Evolutionary conservation across 2,113 vertebrate genomes (phyloP).

Genomic region (Gymnarchus niloticus): DNA sequence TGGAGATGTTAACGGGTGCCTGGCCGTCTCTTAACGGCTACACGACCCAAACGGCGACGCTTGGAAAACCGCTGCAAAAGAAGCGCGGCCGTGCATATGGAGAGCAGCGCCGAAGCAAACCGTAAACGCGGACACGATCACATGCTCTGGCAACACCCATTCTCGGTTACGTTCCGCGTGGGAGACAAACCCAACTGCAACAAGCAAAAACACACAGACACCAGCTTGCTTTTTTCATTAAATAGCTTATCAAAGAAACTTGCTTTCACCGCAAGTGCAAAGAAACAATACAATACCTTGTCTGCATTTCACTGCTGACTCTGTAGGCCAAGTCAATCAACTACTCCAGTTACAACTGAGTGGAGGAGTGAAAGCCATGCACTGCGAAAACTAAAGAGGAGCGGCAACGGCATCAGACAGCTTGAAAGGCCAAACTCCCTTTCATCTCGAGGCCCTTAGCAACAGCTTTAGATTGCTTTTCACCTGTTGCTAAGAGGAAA

Average conservation of each 20-base stretch:
- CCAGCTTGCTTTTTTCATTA: background rate
- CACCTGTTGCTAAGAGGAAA: conserved; percentile 44
- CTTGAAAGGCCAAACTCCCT: conserved; percentile 26
- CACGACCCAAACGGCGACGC: too few relatives aligned
- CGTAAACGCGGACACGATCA: too few relatives aligned
- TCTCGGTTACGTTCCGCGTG: too few relatives aligned
- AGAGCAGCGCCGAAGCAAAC: background rate
- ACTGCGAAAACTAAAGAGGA: background rate
- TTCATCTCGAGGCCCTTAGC: conserved; percentile 36
- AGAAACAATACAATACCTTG: background rate
- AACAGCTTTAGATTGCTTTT: conserved; percentile 40
- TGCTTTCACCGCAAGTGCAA: background rate
- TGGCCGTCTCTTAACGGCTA: background rate
- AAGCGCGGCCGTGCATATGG: background rate
- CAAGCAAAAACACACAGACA: background rate
- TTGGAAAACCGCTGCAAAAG: background rate
- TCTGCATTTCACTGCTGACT: background rate
- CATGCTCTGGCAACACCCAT: too few relatives aligned
- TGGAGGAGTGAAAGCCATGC: conserved; percentile 4
- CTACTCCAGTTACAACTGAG: background rate
- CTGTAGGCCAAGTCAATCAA: conserved; percentile 3
- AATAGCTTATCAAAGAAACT: background rate
- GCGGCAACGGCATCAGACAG: conserved; percentile 25
- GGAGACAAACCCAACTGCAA: background rate
- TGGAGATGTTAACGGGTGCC: too few relatives aligned